Percentiles rank a stretch among this genome's conserved stretches.
Evolutionary conservation across 1,140 invertebrate genomes (phyloP).

Genomic region (Microplitis mediator): DNA sequence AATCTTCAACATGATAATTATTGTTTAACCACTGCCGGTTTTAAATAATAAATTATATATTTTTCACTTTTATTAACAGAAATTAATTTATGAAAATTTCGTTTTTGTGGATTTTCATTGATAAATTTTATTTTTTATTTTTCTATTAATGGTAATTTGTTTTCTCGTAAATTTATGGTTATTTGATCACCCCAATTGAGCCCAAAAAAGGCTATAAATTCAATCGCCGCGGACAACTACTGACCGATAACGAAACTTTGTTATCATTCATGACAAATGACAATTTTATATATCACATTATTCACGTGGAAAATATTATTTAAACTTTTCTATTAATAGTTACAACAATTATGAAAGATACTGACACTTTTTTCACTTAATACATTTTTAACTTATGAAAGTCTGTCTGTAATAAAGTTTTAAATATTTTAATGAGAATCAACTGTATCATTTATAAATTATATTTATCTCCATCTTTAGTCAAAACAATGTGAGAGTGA

Average conservation of each 20-base stretch:
- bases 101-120: constrained; percentile 18
- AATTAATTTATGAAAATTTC: too few species aligned
- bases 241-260: constrained; percentile 36
- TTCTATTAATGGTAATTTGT: not conserved
- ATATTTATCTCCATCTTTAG: not conserved
- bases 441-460: too few species aligned
- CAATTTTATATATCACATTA: not conserved
- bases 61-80: not conserved
- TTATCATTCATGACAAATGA: constrained; percentile 39
- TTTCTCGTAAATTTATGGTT: not conserved
- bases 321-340: not conserved
- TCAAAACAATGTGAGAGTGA: not conserved
- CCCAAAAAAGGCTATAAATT: not conserved
- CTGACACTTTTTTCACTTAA: not conserved
- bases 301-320: not conserved
- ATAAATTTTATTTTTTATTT: not conserved
- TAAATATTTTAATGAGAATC: too few species aligned
- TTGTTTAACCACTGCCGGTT: not conserved
- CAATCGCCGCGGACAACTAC: constrained; percentile 17
- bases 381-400: too few species aligned
- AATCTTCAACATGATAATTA: constrained; percentile 53
- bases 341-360: not conserved
- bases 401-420: too few species aligned
- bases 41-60: not conserved
- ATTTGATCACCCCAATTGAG: not conserved